These are phyloP conservation scores for Temnothorax longispinosus DNA, from an alignment of 1,140 invertebrate genomes.

Conservation along the genomic window DNA sequence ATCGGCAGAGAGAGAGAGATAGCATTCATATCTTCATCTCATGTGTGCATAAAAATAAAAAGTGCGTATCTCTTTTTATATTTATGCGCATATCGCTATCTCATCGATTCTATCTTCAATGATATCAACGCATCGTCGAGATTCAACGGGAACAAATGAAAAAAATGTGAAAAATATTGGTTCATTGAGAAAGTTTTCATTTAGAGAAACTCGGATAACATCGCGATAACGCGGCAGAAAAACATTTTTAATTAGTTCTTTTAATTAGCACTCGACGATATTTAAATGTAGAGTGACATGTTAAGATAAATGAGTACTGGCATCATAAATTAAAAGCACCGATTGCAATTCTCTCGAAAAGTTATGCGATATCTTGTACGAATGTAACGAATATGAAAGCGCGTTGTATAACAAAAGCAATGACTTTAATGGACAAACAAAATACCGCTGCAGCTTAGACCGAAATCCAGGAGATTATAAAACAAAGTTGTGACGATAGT, in stretches of 20 bases:
- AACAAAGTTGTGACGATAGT: slow-evolving; percentile 27
- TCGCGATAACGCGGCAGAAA: neutral
- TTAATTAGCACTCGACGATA: neutral
- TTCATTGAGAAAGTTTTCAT: neutral
- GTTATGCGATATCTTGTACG: neutral
- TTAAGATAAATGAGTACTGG: neutral
- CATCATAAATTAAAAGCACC: neutral
- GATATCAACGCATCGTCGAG: neutral
- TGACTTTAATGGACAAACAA: neutral
- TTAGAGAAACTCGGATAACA: neutral
- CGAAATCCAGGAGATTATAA: slow-evolving; percentile 19
- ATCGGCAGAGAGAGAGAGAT: neutral
- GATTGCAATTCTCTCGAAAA: slow-evolving; percentile 2
- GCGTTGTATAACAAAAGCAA: neutral
- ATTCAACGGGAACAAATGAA: slow-evolving; percentile 15
- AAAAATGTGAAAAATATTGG: slow-evolving; percentile 40
- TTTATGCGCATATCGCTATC: slow-evolving; percentile 39
- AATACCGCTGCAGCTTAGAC: neutral
- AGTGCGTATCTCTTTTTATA: slow-evolving; percentile 29
- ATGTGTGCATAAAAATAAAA: slow-evolving; percentile 48
- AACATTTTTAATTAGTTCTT: slow-evolving; percentile 11
- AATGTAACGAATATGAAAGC: neutral
- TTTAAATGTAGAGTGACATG: slow-evolving; percentile 2
- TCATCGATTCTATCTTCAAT: slow-evolving; percentile 36
- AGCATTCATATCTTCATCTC: slow-evolving; percentile 20